Evolutionary conservation across 2,888 invertebrate species (phyloP).

Genomic region (Ornithoptera alexandrae): DNA sequence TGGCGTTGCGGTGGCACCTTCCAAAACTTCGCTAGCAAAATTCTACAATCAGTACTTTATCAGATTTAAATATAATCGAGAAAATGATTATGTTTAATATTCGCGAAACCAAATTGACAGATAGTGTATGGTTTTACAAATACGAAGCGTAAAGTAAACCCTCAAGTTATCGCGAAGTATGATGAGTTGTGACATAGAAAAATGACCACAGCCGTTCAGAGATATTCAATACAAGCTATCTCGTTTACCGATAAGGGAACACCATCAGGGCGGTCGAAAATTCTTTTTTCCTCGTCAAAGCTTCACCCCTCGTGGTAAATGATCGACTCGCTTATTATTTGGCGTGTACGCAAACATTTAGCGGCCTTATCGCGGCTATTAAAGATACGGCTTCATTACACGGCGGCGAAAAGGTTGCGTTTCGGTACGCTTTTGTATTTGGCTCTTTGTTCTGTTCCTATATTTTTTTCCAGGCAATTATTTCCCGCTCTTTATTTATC

Average conservation of each 20-base stretch:
- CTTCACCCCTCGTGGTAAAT: conserved; percentile 69
- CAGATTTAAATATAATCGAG: no score
- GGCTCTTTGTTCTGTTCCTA: conserved; percentile 39
- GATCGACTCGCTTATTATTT: conserved; percentile 77
- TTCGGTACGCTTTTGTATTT: conserved; percentile 46
- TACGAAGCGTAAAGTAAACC: conserved; percentile 5
- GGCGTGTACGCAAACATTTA: conserved; percentile 79
- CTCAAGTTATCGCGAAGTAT: conserved; percentile 12
- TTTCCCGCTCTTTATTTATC: conserved; percentile 33
- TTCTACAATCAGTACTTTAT: no score
- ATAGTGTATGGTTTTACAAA: no score
- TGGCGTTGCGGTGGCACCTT: no score
- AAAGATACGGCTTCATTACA: conserved; percentile 79
- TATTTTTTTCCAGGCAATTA: conserved; percentile 36
- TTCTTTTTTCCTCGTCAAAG: conserved; percentile 59
- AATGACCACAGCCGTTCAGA: conserved; percentile 35
- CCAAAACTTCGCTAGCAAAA: no score
- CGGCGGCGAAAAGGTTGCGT: conserved; percentile 48
- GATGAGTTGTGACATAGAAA: conserved; percentile 29
- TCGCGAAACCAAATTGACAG: no score
- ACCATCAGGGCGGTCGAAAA: conserved; percentile 49
- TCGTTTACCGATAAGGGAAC: conserved; percentile 59
- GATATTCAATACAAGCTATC: conserved; percentile 66
- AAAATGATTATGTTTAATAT: no score
- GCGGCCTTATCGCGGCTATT: conserved; percentile 76